Base-by-base conservation (phyloP, 1,140 invertebrate genomes). In the Leptoteleia sp. region DNA sequence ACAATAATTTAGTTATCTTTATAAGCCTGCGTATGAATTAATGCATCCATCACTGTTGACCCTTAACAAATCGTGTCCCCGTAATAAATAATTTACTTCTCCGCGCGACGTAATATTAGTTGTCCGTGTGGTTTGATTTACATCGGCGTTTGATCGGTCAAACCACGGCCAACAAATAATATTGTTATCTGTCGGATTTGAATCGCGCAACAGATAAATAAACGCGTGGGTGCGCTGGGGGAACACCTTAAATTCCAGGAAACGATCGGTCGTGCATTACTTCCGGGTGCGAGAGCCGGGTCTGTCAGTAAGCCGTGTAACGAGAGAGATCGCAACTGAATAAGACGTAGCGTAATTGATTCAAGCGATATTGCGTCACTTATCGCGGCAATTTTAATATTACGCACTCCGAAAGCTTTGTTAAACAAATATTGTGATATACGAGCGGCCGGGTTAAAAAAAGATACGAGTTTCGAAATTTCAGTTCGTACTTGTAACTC, bases 191-290 rank as follows among this genome's bases (percentile, higher is more conserved):
- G 71, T 67, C 54, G 37, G 61, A 75, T 75, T 75, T 15, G 37
- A 48, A 59, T 65, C 61, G 45, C 37, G 12, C 9, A 45, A 6
- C 37, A 42, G 71, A 75, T 75, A 75, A 67, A 52, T 50, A 65
- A 59, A 43, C 4, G 50, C 45, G 65, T 71, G 31, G 61, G 59
- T 37, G 62, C 43, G 57, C 33, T 35, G 43, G 45, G 43, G 67
- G 59, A 64, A 57, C 65, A 71, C 61, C 65, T 71, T 67, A 57
- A 71, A 77, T 71, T 71, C 75, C 61, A 54, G 61, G 75, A 77
- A 77, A 77, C 75, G 31, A 42, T 59, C 19, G 16, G 67, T 27
- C 57, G 42, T 50, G 29, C 19, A 52, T 64, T 43, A 72, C 65
- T 78, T 78, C 75, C 75, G 75, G 75, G 75, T 77, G 27, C 43